These are phyloP conservation scores for Epinephelus moara DNA, from an alignment of 2,113 vertebrate species.

Conservation along the genomic window DNA sequence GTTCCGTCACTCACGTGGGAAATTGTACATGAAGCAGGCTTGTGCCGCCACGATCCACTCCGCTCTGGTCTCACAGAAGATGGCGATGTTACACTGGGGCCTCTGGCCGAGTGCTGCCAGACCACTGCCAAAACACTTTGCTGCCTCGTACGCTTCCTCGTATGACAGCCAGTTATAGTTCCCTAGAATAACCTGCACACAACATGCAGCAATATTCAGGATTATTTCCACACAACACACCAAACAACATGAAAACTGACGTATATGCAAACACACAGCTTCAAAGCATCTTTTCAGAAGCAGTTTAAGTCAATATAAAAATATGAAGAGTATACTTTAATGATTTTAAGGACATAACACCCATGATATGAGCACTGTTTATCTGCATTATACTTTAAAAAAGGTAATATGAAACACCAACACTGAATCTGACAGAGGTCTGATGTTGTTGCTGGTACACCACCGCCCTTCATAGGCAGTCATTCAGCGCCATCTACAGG, in stretches of 20 bases:
- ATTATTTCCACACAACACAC: not conserved
- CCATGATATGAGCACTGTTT: not conserved
- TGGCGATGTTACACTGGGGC: slow-evolving; percentile 93
- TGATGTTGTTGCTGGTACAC: not conserved
- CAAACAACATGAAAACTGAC: not conserved
- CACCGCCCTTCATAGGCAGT: slow-evolving; percentile 13
- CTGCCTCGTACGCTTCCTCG: slow-evolving; percentile 88
- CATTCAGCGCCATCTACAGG: slow-evolving; percentile 65
- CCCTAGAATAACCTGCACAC: slow-evolving; percentile 93
- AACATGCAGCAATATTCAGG: slow-evolving; percentile 18
- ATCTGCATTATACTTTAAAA: slow-evolving; percentile 9
- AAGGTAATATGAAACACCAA: not conserved
- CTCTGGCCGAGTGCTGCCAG: slow-evolving; percentile 92
- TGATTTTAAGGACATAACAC: not conserved
- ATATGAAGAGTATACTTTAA: not conserved
- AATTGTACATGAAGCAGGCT: slow-evolving; percentile 98
- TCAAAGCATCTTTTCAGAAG: not conserved
- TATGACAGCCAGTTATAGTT: slow-evolving; percentile 95
- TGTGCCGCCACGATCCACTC: slow-evolving; percentile 96
- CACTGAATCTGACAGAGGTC: not conserved
- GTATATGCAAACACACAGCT: not conserved
- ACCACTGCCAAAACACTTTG: slow-evolving; percentile 92
- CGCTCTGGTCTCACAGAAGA: slow-evolving; percentile 97
- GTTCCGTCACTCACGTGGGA: slow-evolving; percentile 89
- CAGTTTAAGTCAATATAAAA: not conserved